phyloP scores from a whole-genome alignment of 2,113 vertebrate genomes.

The Propithecus coquereli region DNA sequence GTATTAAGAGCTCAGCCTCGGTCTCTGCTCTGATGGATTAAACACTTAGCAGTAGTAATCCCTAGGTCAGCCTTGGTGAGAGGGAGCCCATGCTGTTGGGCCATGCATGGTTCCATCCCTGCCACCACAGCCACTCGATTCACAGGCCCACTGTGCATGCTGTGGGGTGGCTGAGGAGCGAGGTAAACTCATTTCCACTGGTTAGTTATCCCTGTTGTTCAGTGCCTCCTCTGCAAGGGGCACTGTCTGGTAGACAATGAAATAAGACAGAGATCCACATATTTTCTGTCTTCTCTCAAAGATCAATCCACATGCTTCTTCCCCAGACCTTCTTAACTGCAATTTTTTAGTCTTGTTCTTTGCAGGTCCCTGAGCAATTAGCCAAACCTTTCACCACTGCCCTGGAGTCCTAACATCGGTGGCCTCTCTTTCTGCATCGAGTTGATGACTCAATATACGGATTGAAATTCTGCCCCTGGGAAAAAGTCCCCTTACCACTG shows the following conservation, averaged over 20 bases:
- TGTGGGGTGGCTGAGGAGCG: not conserved
- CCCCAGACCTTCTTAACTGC: not conserved
- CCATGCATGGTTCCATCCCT: not conserved
- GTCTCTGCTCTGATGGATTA: not conserved
- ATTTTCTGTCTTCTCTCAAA: not conserved
- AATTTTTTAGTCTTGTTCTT: not conserved
- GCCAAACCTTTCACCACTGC: not conserved
- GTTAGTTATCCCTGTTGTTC: not conserved
- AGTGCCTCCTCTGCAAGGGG: not conserved
- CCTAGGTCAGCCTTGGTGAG: not conserved
- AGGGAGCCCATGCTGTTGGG: not conserved
- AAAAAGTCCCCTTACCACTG: not conserved
- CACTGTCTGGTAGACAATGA: not conserved
- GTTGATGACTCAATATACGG: not conserved
- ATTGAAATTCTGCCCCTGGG: not conserved
- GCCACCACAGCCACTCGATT: not conserved
- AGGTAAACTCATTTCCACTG: not conserved
- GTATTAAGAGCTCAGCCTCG: not conserved
- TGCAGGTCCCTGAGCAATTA: not conserved
- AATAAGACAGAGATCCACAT: not conserved
- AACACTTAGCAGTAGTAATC: not conserved
- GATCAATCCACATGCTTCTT: not conserved
- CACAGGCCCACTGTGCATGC: not conserved
- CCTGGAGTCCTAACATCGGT: not conserved
- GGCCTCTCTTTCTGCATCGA: not conserved